phyloP scores from a whole-genome alignment of 1,140 invertebrate species.

The Pogonus chalceus region DNA sequence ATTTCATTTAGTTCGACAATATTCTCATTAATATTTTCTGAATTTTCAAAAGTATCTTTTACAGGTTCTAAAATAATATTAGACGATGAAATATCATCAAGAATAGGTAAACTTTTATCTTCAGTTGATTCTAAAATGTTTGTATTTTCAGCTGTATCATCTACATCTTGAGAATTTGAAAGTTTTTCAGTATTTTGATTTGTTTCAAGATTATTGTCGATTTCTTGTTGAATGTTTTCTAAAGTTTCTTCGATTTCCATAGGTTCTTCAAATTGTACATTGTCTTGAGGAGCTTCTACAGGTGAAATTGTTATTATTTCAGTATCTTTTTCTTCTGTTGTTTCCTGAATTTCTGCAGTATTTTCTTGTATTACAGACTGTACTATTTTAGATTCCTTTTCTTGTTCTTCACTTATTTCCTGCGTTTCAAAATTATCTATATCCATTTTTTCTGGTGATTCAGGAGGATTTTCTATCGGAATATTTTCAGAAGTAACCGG shows the following conservation, averaged over 20 bases:
- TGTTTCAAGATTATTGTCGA: conserved; percentile 11
- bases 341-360: conserved; percentile 14
- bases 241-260: conserved; percentile 9
- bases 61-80: conserved; percentile 10
- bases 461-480: too few relatives aligned
- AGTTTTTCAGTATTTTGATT: conserved; percentile 7
- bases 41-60: conserved; percentile 10
- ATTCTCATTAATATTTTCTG: too few relatives aligned
- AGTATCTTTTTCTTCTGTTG: conserved; percentile 6
- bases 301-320: too few relatives aligned
- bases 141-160: conserved; percentile 2
- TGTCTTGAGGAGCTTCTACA: neutral
- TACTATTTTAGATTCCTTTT: neutral
- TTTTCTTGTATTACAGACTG: conserved; percentile 7
- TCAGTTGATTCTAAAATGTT: neutral
- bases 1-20: conserved; percentile 6
- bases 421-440: neutral
- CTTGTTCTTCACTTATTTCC: neutral
- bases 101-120: conserved; percentile 5
- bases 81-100: conserved; percentile 23
- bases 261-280: conserved; percentile 7
- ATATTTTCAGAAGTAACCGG: neutral
- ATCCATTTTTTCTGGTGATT: neutral
- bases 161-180: conserved; percentile 13
- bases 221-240: conserved; percentile 10